Evolutionary conservation across 30 jellyfish, hydroid and myxozoan genomes (phyloP).

Genomic region (Mastigias papua): DNA sequence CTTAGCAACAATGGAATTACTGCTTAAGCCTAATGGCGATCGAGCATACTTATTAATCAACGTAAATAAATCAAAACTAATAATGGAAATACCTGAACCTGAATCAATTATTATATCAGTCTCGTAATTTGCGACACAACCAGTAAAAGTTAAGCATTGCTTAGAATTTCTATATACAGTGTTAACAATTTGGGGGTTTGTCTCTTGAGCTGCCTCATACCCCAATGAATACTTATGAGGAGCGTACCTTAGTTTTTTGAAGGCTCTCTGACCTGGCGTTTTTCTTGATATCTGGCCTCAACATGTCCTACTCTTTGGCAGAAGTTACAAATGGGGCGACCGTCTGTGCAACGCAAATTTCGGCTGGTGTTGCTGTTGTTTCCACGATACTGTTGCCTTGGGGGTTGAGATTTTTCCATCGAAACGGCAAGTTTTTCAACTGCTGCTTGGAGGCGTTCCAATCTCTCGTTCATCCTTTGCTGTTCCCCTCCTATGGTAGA

Average conservation of each 20-base stretch:
- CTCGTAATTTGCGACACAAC: conserved; percentile 34
- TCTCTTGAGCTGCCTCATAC: conserved; percentile 30
- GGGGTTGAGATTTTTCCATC: neutral
- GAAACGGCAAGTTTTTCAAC: conserved; percentile 8
- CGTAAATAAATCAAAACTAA: conserved; percentile 34
- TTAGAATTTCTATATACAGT: neutral
- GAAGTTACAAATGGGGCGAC: conserved; percentile 16
- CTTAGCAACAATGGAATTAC: conserved; percentile 8
- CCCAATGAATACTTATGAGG: conserved; percentile 13
- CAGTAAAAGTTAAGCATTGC: conserved; percentile 52
- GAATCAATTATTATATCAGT: conserved; percentile 46
- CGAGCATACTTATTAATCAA: conserved; percentile 40
- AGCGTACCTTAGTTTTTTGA: conserved; percentile 13
- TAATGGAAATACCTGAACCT: conserved; percentile 38
- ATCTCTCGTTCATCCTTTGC: neutral
- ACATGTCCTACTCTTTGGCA: conserved; percentile 20
- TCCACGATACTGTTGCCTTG: neutral
- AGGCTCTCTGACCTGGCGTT: neutral
- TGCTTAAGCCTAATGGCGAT: conserved; percentile 13
- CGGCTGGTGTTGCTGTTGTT: neutral
- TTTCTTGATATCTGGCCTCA: neutral
- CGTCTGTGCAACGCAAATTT: conserved; percentile 42
- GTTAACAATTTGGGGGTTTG: conserved; percentile 1
- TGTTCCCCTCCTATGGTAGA: neutral
- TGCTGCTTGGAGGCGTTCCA: conserved; percentile 24